Conservation (phyloP, 2,797 vertebrate genomes). For the Onychomys leucogaster region DNA sequence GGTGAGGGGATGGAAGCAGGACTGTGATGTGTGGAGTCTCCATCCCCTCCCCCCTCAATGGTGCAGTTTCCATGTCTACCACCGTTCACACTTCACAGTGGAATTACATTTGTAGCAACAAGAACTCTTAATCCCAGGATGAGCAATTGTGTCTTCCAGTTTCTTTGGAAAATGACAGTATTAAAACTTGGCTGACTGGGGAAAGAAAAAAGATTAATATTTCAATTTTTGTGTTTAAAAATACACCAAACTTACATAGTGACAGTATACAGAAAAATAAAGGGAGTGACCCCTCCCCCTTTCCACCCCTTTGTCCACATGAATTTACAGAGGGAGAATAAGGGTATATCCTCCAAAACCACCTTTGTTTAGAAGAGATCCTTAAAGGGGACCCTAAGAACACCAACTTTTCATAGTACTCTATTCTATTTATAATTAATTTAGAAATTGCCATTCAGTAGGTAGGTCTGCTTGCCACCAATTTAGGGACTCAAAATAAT, state of each 20-base stretch:
- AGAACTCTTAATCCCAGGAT: not conserved
- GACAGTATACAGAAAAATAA: not conserved
- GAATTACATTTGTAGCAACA: not conserved
- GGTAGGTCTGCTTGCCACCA: not conserved
- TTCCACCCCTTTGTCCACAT: not conserved
- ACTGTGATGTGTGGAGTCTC: not conserved
- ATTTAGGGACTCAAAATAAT: not conserved
- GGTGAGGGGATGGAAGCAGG: not conserved
- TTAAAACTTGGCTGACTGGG: not conserved
- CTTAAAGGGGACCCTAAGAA: not conserved
- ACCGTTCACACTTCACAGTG: not conserved
- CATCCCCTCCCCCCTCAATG: not conserved
- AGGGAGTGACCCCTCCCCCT: not conserved
- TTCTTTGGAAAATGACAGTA: conserved; percentile 27
- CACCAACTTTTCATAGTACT: not conserved
- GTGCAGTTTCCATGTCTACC: not conserved
- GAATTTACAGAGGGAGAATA: not conserved
- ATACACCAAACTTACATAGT: not conserved
- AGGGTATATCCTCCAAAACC: not conserved
- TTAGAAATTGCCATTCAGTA: not conserved
- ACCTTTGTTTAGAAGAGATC: not conserved
- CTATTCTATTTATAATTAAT: not conserved
- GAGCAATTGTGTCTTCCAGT: not conserved
- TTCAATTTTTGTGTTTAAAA: conserved; percentile 24
- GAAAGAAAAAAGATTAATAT: not conserved